A percentile compares a stretch with the other conserved stretches of the same genome.
These are phyloP conservation scores for Drosophila greeni DNA, from an alignment of 2,888 invertebrate species.

Conservation along the genomic window DNA sequence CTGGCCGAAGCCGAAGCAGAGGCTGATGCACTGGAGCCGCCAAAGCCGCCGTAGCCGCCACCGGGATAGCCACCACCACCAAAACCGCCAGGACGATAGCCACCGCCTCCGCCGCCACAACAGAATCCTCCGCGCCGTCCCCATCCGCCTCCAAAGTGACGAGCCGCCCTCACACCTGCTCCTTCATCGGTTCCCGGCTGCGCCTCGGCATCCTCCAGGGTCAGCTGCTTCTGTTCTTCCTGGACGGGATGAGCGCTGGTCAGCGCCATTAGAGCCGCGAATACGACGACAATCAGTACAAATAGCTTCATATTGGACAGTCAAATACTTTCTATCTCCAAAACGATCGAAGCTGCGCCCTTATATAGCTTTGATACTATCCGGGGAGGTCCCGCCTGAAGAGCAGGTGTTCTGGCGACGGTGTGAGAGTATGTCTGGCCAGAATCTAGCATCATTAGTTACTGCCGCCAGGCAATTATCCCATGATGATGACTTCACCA, in stretches of 20 bases:
- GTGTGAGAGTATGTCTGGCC: slow-evolving; percentile 6
- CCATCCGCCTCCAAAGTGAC: slow-evolving; percentile 43
- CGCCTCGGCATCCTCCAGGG: slow-evolving; percentile 43
- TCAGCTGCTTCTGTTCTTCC: slow-evolving; percentile 40
- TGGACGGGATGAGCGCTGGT: slow-evolving; percentile 42
- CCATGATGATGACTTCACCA: slow-evolving; percentile 33
- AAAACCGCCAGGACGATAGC: slow-evolving; percentile 16
- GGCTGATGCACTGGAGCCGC: slow-evolving; percentile 31
- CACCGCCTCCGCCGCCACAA: slow-evolving; percentile 34
- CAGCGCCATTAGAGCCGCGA: slow-evolving; percentile 36
- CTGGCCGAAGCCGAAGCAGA: slow-evolving; percentile 36
- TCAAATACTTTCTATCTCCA: slow-evolving; percentile 42
- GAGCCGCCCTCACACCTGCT: slow-evolving; percentile 48
- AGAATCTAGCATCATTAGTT: slow-evolving; percentile 29
- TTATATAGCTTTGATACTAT: slow-evolving; percentile 50
- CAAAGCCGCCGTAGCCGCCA: slow-evolving; percentile 30
- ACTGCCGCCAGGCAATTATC: slow-evolving; percentile 31
- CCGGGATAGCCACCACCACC: slow-evolving; percentile 29
- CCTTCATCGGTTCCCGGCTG: slow-evolving; percentile 35
- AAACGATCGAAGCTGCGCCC: slow-evolving; percentile 5
- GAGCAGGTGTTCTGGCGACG: slow-evolving; percentile 1
- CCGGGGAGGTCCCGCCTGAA: slow-evolving; percentile 50
- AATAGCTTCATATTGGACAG: slow-evolving; percentile 58
- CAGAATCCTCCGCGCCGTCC: slow-evolving; percentile 25
- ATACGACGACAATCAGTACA: slow-evolving; percentile 42